Evolutionary conservation across 2,797 vertebrate species (phyloP).

Genomic region (Acanthurus tractus): DNA sequence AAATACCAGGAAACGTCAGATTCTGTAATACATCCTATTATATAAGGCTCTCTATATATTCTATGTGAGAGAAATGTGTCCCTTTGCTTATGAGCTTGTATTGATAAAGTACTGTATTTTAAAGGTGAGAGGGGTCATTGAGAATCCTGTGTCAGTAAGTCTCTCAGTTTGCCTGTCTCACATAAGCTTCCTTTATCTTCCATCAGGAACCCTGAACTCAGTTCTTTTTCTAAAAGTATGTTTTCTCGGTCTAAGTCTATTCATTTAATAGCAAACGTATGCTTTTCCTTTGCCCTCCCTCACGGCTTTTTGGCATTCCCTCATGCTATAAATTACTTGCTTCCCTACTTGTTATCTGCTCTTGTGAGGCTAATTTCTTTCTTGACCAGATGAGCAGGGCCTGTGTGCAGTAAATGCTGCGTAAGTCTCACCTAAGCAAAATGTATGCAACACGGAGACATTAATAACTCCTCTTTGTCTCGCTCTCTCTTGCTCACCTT

Average conservation of each 20-base stretch:
- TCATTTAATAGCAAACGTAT: constrained; percentile 46
- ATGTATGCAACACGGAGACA: constrained; percentile 35
- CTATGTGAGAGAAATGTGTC: constrained; percentile 2
- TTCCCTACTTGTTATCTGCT: constrained; percentile 50
- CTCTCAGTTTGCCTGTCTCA: background rate
- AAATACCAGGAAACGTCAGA: constrained; percentile 42
- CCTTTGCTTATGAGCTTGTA: constrained; percentile 4
- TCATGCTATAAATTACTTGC: constrained; percentile 44
- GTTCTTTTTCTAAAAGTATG: background rate
- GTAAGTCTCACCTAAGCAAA: constrained; percentile 42
- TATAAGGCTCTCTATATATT: background rate
- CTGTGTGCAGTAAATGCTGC: constrained; percentile 52
- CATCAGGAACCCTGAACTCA: background rate
- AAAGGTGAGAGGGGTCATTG: constrained; percentile 23
- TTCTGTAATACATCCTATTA: constrained; percentile 9
- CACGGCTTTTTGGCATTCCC: constrained; percentile 23
- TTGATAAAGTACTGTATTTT: constrained; percentile 17
- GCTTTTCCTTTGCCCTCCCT: constrained; percentile 26
- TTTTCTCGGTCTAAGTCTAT: constrained; percentile 29
- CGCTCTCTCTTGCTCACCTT: constrained; percentile 44
- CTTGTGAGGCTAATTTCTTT: constrained; percentile 62
- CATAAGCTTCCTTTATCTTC: constrained; percentile 3
- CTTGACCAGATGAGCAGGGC: constrained; percentile 42
- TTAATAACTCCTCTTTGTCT: constrained; percentile 60
- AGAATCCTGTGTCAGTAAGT: constrained; percentile 19